A percentile compares a stretch with the other conserved stretches of the same genome.
Evolutionary conservation across 1,140 invertebrate genomes (phyloP).

Genomic region (Drosophila serrata): DNA sequence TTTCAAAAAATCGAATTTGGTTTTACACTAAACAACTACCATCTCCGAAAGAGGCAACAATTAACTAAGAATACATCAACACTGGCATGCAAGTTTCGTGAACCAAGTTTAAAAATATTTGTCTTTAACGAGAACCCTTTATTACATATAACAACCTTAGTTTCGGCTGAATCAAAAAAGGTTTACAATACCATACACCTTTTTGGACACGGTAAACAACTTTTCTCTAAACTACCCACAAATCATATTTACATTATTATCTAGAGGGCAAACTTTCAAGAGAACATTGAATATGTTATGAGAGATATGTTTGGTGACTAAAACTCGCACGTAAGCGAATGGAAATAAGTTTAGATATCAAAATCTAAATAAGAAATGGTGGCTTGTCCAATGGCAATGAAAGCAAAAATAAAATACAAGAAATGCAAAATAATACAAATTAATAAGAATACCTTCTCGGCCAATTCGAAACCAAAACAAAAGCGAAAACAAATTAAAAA

Average conservation of each 20-base stretch:
- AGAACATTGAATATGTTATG: constrained; percentile 18
- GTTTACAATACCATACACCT: constrained; percentile 11
- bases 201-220: constrained; percentile 26
- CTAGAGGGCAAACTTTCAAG: constrained; percentile 28
- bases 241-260: constrained; percentile 22
- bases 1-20: constrained; percentile 36
- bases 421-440: constrained; percentile 5
- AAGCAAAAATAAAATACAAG: constrained; percentile 26
- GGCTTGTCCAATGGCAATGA: constrained; percentile 34
- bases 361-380: constrained; percentile 54
- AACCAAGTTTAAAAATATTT: constrained; percentile 72
- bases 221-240: constrained; percentile 23
- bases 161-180: constrained; percentile 51
- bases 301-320: constrained; percentile 50
- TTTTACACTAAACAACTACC: constrained; percentile 61
- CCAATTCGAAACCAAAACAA: constrained; percentile 63
- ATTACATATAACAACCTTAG: constrained; percentile 19
- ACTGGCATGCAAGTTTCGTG: constrained; percentile 73
- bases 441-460: constrained; percentile 47
- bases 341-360: constrained; percentile 40
- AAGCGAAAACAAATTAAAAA: constrained; percentile 1
- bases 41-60: constrained; percentile 39
- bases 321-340: constrained; percentile 23
- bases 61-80: constrained; percentile 26
- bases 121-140: constrained; percentile 46